Percentiles rank a stretch among this genome's conserved stretches.
phyloP scores from a whole-genome alignment of 2,113 vertebrate species.

The Rattus rattus region DNA sequence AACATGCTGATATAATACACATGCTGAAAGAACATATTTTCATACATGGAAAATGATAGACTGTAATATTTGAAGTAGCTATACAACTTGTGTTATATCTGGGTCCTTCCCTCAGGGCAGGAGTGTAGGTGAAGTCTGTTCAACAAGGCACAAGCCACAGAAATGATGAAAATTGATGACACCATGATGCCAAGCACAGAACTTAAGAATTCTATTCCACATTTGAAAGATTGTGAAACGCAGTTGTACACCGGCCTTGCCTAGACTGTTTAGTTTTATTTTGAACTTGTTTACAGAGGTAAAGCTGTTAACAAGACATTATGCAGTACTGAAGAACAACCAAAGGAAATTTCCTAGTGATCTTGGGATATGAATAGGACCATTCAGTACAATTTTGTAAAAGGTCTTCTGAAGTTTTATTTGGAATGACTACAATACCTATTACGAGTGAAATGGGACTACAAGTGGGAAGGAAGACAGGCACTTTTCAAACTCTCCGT shows the following conservation, averaged over 20 bases:
- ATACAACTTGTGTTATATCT: conserved; percentile 91
- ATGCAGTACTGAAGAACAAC: conserved; percentile 89
- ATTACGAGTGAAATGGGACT: background rate
- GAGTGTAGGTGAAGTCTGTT: conserved; percentile 89
- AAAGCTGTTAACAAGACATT: conserved; percentile 92
- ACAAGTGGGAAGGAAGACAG: background rate
- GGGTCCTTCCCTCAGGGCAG: conserved; percentile 87
- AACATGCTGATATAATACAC: conserved; percentile 90
- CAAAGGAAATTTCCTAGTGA: conserved; percentile 84
- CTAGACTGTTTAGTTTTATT: background rate
- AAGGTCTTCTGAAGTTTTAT: background rate
- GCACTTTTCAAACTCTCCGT: background rate
- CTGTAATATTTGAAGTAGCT: conserved; percentile 92
- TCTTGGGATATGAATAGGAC: background rate
- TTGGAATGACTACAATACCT: conserved; percentile 20
- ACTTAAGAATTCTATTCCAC: conserved; percentile 85
- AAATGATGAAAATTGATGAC: conserved; percentile 86
- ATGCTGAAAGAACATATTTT: conserved; percentile 86
- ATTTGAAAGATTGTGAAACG: conserved; percentile 86
- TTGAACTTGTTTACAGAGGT: conserved; percentile 88
- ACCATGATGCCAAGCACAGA: conserved; percentile 85
- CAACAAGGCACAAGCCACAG: conserved; percentile 89
- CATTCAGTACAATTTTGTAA: background rate
- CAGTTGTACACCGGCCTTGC: conserved; percentile 37
- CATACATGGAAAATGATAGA: conserved; percentile 83